Evolutionary conservation across 1,140 invertebrate genomes (phyloP).

Genomic region (Ctenoplectra terminalis): DNA sequence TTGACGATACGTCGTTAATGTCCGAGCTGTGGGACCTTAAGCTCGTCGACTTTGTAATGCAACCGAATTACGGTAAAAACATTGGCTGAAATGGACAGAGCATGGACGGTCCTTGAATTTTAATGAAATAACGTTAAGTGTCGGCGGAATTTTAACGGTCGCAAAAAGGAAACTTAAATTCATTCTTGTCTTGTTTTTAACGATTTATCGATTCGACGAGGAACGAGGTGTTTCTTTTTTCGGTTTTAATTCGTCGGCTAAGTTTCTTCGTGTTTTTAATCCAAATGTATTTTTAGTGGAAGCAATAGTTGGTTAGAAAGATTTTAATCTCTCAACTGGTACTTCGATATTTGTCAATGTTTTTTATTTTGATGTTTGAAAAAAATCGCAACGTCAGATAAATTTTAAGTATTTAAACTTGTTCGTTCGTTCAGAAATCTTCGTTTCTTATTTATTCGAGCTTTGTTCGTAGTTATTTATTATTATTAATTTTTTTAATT

Average conservation of each 20-base stretch:
- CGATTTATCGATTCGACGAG: neutral
- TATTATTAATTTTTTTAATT: neutral
- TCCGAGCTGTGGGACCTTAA: neutral
- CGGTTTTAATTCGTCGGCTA: constrained; percentile 4
- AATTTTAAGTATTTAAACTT: neutral
- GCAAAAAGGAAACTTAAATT: neutral
- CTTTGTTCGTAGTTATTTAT: neutral
- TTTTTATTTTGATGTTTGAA: neutral
- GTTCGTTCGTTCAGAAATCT: no score
- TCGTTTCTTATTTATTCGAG: neutral
- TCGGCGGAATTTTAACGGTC: neutral
- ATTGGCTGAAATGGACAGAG: neutral
- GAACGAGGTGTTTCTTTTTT: no score
- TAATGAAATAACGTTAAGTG: neutral
- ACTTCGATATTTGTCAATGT: neutral
- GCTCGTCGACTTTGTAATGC: neutral
- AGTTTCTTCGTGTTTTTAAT: neutral
- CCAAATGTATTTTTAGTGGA: no score
- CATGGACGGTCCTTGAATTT: neutral
- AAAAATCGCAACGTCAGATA: neutral
- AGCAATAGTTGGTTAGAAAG: neutral
- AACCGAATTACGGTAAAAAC: neutral
- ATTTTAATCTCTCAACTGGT: neutral
- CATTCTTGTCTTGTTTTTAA: neutral
- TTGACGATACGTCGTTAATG: no score